Evolutionary conservation across 2,113 vertebrate species (phyloP).

Genomic region (Ptilonorhynchus violaceus): DNA sequence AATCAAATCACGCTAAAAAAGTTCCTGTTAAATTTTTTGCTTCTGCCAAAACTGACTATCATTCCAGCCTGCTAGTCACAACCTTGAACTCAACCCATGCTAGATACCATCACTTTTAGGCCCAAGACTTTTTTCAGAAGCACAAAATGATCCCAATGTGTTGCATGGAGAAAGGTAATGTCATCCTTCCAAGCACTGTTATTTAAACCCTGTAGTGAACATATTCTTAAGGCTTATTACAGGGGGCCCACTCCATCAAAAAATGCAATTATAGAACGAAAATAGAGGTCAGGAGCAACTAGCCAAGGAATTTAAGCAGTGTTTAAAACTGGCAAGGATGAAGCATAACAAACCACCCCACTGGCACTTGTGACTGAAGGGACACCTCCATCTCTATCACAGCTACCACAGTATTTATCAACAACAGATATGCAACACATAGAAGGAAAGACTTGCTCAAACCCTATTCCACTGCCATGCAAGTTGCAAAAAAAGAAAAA

Average conservation of each 20-base stretch:
- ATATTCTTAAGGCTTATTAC: not conserved
- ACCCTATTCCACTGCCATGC: not conserved
- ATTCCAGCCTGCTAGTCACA: not conserved
- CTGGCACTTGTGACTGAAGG: not conserved
- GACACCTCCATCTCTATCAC: not conserved
- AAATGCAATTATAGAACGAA: not conserved
- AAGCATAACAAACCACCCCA: fast-evolving
- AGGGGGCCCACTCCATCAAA: not conserved
- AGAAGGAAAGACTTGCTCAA: not conserved
- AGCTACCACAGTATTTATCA: not conserved
- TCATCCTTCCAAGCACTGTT: not conserved
- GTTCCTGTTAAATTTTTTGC: not conserved
- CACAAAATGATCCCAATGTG: not conserved
- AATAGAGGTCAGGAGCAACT: not conserved
- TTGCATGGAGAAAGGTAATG: not conserved
- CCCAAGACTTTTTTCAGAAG: not conserved
- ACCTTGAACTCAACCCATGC: not conserved
- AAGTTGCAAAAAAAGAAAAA: not conserved
- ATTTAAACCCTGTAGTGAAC: not conserved
- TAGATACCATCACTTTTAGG: not conserved
- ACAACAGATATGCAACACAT: fast-evolving
- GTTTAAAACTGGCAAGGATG: not conserved
- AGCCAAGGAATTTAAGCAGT: not conserved
- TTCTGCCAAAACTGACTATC: not conserved
- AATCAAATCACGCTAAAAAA: not conserved